These are phyloP conservation scores for Melipona beecheii DNA, from an alignment of 2,888 invertebrate species.

Conservation along the genomic window DNA sequence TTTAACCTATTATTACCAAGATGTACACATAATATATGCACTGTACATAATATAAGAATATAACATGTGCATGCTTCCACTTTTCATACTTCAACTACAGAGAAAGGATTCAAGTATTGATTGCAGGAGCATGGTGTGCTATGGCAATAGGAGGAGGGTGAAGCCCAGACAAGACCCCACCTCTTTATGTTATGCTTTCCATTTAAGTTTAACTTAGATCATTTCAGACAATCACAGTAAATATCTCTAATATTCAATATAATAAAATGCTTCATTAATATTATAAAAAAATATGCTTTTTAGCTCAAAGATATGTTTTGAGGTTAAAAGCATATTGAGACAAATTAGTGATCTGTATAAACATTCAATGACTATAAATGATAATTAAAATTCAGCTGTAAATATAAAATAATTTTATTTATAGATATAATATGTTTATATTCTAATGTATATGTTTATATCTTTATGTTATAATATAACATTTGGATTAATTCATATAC, in stretches of 20 bases:
- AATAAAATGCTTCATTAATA: conserved; percentile 42
- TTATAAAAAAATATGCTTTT: conserved; percentile 10
- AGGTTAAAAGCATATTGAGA: neutral
- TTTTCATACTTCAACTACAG: conserved; percentile 76
- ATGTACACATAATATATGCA: conserved; percentile 36
- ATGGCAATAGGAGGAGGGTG: conserved; percentile 78
- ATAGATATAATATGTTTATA: conserved; percentile 4
- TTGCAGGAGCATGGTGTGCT: conserved; percentile 80
- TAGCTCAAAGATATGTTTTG: conserved; percentile 24
- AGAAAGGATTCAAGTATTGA: conserved; percentile 82
- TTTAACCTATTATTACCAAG: conserved; percentile 52
- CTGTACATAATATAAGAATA: conserved; percentile 51
- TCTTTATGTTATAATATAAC: too few species aligned
- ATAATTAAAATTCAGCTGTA: conserved; percentile 14
- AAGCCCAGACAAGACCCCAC: conserved; percentile 80
- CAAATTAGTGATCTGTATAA: conserved; percentile 31
- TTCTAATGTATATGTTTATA: too few species aligned
- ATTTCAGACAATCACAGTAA: conserved; percentile 55
- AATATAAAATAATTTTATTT: conserved; percentile 12
- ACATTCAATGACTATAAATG: conserved; percentile 15
- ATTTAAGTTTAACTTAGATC: conserved; percentile 71
- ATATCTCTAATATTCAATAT: conserved; percentile 31
- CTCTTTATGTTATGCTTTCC: conserved; percentile 74
- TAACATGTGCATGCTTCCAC: conserved; percentile 64
- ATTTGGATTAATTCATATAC: neutral